Evolutionary conservation across 2,797 vertebrate genomes (phyloP), one percentile per base, ranked within the genome.

Genomic region (Streptopelia turtur): DNA sequence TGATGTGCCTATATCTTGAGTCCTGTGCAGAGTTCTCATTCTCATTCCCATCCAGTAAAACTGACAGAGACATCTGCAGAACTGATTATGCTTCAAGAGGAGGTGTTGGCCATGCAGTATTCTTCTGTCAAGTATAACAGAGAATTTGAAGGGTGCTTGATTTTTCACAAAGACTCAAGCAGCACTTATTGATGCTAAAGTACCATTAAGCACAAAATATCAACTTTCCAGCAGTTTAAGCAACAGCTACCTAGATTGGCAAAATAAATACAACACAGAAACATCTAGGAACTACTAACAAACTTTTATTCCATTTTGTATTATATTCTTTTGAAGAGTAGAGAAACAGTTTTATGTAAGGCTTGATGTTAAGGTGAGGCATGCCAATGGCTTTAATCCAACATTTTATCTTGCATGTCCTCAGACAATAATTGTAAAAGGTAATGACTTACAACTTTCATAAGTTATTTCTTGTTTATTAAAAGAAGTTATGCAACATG

Each of bases 101-200:
- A 43, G 52, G 35, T 59, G 81, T 89, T 79, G 75, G 89, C 75
- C 71, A 76, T 63, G 52, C 70, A 66, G 49, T 85, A 74, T 74
- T 85, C 28, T 85, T 91, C 82, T 74, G 56, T 80, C 39, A 87
- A 95, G 70, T 72, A 35, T 22, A 84, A 84, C 20, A 72, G 77
- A 81, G 86, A 47, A 85, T 77, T 87, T 91, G 87, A 95, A 91
- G 68, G 53, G 78, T 89, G 65, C 87, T 93, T 85, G 69, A 75
- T 94, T 94, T 93, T 93, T 89, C 81, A 89, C 78, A 93, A 70
- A 83, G 59, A 50, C 68, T 95, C 60, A 64, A 93, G 76, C 80
- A 94, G 91, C 90, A 94, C 92, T 95, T 88, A 30, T 5, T 81
- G 53, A 77, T 75, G 57, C 80, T 92, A 43, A 93, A 92, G 89